Conservation (phyloP, 1,140 invertebrate species). For the Druon quercuslanigerum region DNA sequence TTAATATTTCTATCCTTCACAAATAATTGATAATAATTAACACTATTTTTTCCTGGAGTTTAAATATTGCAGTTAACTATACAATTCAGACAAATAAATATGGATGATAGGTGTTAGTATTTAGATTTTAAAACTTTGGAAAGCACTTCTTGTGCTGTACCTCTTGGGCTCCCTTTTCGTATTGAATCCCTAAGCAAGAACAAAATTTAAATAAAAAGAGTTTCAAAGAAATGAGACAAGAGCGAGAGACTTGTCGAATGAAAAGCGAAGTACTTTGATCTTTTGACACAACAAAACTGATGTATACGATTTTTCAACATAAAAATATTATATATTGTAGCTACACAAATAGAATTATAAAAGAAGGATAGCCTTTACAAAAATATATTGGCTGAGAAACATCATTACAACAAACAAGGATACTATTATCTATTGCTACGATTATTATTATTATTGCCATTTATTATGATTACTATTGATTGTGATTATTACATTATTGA, state of each 20-base stretch:
- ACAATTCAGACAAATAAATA: not conserved
- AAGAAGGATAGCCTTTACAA: slow-evolving; percentile 69
- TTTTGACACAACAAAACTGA: slow-evolving; percentile 72
- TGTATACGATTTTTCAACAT: slow-evolving; percentile 77
- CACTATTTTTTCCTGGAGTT: not conserved
- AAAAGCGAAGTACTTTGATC: slow-evolving; percentile 69
- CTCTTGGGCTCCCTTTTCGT: not conserved
- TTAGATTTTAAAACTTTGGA: not conserved
- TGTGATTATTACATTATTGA: slow-evolving; percentile 44
- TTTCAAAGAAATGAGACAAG: slow-evolving; percentile 41
- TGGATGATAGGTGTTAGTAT: not conserved
- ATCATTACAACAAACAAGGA: slow-evolving; percentile 68
- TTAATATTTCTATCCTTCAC: not conserved
- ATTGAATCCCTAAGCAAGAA: not conserved
- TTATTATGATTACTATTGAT: slow-evolving; percentile 47
- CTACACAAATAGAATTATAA: slow-evolving; percentile 72
- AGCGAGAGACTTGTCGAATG: slow-evolving; percentile 50
- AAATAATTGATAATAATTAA: not conserved
- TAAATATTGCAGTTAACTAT: not conserved
- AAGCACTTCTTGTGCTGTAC: not conserved
- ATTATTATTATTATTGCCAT: slow-evolving; percentile 64
- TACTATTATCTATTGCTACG: slow-evolving; percentile 66
- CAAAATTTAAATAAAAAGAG: slow-evolving; percentile 44
- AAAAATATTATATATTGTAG: slow-evolving; percentile 75
- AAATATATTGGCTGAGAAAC: slow-evolving; percentile 69